Evolutionary conservation across 2,113 vertebrate species (phyloP), one percentile per base, ranked within the genome.

Genomic region (Terrapene triunguis): DNA sequence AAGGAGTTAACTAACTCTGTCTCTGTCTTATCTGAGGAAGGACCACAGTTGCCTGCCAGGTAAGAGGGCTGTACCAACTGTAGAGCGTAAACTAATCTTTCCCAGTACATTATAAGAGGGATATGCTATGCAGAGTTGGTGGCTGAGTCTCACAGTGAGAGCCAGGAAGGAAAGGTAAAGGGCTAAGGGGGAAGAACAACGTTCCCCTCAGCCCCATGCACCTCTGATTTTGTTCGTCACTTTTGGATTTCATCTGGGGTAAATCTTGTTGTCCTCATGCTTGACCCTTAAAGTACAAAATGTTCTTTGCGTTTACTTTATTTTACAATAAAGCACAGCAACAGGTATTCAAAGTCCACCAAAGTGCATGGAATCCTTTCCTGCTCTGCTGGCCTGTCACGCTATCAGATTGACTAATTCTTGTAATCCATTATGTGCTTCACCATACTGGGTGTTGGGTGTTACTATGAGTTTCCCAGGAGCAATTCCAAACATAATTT

Each of bases 1-100:
- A 90, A 93, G 91, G 50, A 88, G 78, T 88, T 80, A 88, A 88
- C 53, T 84, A 93, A 90, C 74, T 86, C 57, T 92, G 51, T 48
- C 29, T 92, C 87, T 93, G 48, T 57, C 38, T 76, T 76, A 25
- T 24, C 38, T 76, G 24, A 76, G 10, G 72, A 76, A 76, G 14
- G 53, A 84, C 55, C 50, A 47, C 78, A 81, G 50, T 74, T 94
- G 89, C 35, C 81, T 92, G 85, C 72, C 86, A 95, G 84, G 84
- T 79, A 87, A 42, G 6, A 87, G 42, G 27, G 50, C 91, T 87
- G 82, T 83, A 27, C 42, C 90, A 88, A 17, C 54, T 88, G 72
- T 84, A 62, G 10, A 85, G 29, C 0, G 2, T 81, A 93, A 50
- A 25, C 27, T 84, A 94, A 90, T 95, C 92, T 80, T 62, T 74